A percentile compares a stretch with the other conserved stretches of the same genome.
These are phyloP conservation scores for Listronotus oregonensis DNA, from an alignment of 1,140 invertebrate genomes.

Conservation along the genomic window DNA sequence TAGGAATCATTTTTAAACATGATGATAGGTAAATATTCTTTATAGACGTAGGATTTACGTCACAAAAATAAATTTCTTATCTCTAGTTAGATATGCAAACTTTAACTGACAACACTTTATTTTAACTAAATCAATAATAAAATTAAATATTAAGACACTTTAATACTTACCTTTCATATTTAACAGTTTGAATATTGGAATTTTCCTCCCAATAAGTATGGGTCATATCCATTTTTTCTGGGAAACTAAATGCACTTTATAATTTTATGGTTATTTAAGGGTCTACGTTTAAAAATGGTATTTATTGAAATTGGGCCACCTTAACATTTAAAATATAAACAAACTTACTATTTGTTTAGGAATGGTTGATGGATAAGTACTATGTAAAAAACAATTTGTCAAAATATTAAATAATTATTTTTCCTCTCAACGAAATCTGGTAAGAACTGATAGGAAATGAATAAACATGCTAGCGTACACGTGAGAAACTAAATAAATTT, in stretches of 20 bases:
- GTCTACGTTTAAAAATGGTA: no score
- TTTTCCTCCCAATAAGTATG: constrained; percentile 47
- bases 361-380: constrained; percentile 32
- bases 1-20: constrained; percentile 29
- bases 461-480: constrained; percentile 48
- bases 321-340: neutral
- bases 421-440: constrained; percentile 10
- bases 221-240: constrained; percentile 44
- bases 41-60: constrained; percentile 39
- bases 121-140: neutral
- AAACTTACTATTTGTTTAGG: constrained; percentile 25
- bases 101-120: neutral
- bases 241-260: constrained; percentile 2
- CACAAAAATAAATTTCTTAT: constrained; percentile 30
- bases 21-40: constrained; percentile 27
- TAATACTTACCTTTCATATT: constrained; percentile 45
- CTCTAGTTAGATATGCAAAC: neutral
- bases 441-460: constrained; percentile 39
- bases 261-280: no score
- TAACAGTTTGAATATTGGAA: constrained; percentile 44
- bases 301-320: neutral
- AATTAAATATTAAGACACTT: neutral
- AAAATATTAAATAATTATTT: neutral
- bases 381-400: constrained; percentile 9
- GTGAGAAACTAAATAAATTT: constrained; percentile 39